Percentiles rank a stretch among this genome's conserved stretches.
phyloP scores from a whole-genome alignment of 2,797 vertebrate species.

The Sebastes glaucus region DNA sequence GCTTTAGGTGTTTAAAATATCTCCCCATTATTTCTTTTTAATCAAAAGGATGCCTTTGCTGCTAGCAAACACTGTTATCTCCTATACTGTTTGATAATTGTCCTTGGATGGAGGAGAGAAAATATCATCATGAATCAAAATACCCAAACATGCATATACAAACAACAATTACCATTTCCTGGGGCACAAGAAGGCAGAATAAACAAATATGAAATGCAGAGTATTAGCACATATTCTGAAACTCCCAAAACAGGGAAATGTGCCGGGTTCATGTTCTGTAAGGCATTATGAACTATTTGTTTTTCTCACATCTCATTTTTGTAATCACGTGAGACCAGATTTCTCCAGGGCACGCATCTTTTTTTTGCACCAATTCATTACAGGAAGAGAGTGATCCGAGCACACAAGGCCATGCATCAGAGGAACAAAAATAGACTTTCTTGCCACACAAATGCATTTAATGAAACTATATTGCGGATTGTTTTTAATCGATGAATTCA shows the following conservation, averaged over 20 bases:
- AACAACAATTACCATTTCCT: conserved; percentile 76
- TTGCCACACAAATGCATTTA: conserved; percentile 5
- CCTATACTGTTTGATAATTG: conserved; percentile 61
- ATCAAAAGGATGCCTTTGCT: conserved; percentile 71
- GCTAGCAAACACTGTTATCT: conserved; percentile 66
- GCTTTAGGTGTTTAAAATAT: conserved; percentile 59
- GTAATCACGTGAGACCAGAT: conserved; percentile 70
- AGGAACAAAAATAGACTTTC: conserved; percentile 2
- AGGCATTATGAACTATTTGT: conserved; percentile 66
- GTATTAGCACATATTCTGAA: conserved; percentile 42
- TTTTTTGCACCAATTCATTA: conserved; percentile 46
- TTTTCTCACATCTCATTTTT: conserved; percentile 66
- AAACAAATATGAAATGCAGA: conserved; percentile 71
- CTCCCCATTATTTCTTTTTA: conserved; percentile 62
- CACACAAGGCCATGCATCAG: not conserved
- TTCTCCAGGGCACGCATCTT: conserved; percentile 42
- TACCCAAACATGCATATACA: conserved; percentile 72
- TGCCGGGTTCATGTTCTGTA: conserved; percentile 45
- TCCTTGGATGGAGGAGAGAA: conserved; percentile 76
- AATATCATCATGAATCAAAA: conserved; percentile 70
- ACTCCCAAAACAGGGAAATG: conserved; percentile 29
- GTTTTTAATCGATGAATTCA: conserved; percentile 30
- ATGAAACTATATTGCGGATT: conserved; percentile 33
- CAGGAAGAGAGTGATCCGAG: not conserved
- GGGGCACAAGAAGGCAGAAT: conserved; percentile 55